Percentiles rank a stretch among this genome's conserved stretches.
Evolutionary conservation across 2,888 invertebrate species (phyloP).

Genomic region (Catocala fraxini): DNA sequence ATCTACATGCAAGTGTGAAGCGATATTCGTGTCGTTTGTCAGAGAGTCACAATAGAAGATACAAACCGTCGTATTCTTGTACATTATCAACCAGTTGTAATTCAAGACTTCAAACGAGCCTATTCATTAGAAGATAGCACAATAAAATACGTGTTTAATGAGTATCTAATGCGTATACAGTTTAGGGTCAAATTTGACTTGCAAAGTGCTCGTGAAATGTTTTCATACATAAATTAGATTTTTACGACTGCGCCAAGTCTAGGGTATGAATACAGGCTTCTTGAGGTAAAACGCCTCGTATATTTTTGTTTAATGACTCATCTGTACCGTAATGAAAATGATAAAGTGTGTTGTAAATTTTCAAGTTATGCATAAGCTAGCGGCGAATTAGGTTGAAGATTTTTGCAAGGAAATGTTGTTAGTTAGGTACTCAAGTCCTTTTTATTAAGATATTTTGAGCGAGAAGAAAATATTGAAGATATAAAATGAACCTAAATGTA

Average conservation of each 20-base stretch:
- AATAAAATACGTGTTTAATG: slow-evolving; percentile 32
- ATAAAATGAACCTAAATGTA: too few species aligned
- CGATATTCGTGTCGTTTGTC: too few species aligned
- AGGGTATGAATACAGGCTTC: slow-evolving; percentile 7
- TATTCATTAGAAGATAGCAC: slow-evolving; percentile 7
- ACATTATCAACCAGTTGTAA: too few species aligned
- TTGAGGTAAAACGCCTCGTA: not conserved
- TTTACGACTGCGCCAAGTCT: slow-evolving; percentile 19
- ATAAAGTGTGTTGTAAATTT: slow-evolving; percentile 11
- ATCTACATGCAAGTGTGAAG: too few species aligned
- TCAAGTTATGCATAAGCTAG: not conserved
- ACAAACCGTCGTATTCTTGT: too few species aligned
- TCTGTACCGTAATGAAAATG: slow-evolving; percentile 12
- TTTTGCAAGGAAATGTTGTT: too few species aligned
- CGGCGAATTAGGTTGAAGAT: too few species aligned
- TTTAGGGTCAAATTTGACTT: slow-evolving; percentile 36
- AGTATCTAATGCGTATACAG: slow-evolving; percentile 34
- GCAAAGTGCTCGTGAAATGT: slow-evolving; percentile 25
- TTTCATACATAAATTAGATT: slow-evolving; percentile 25
- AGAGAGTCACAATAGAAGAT: too few species aligned
- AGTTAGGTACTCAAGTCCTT: too few species aligned
- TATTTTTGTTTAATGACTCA: slow-evolving; percentile 7
- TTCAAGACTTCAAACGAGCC: too few species aligned
- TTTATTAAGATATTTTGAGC: too few species aligned
- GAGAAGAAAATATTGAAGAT: too few species aligned